A percentile compares a stretch with the other conserved stretches of the same genome.
These are phyloP conservation scores for Drosophila azteca DNA, from an alignment of 1,140 invertebrate genomes.

Conservation along the genomic window DNA sequence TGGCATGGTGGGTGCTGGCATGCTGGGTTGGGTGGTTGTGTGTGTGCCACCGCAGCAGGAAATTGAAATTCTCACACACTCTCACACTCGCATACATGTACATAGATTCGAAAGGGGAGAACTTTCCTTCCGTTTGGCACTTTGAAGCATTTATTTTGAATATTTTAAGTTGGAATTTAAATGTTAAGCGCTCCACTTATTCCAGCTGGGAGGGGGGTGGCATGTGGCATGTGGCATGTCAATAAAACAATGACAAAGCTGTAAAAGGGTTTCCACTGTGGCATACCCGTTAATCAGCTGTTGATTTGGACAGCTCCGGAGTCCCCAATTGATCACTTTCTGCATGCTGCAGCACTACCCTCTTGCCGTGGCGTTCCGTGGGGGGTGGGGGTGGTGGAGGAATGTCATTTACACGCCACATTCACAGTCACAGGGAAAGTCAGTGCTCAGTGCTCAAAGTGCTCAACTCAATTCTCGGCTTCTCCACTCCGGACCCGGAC, in stretches of 20 bases:
- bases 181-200: conserved; percentile 38
- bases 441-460: conserved; percentile 26
- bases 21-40: conserved; percentile 13
- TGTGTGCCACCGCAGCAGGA: conserved; percentile 49
- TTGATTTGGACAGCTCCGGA: no score
- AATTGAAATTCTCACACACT: conserved; percentile 77
- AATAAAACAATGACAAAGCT: background rate
- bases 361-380: no score
- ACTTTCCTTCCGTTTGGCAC: conserved; percentile 25
- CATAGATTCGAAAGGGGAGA: conserved; percentile 5
- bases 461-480: conserved; percentile 35
- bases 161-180: conserved; percentile 74
- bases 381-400: no score
- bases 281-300: background rate
- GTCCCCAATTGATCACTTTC: no score
- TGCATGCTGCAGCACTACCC: no score
- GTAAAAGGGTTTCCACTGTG: conserved; percentile 15
- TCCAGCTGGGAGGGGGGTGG: background rate
- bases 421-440: conserved; percentile 20
- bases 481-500: no score
- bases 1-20: conserved; percentile 7
- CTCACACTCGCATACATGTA: conserved; percentile 26
- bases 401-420: no score
- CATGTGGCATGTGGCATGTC: conserved; percentile 4
- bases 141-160: conserved; percentile 73